Evolutionary conservation across 2,888 invertebrate genomes (phyloP), one percentile per base, ranked within the genome.

Genomic region (Helobdella robusta): DNA sequence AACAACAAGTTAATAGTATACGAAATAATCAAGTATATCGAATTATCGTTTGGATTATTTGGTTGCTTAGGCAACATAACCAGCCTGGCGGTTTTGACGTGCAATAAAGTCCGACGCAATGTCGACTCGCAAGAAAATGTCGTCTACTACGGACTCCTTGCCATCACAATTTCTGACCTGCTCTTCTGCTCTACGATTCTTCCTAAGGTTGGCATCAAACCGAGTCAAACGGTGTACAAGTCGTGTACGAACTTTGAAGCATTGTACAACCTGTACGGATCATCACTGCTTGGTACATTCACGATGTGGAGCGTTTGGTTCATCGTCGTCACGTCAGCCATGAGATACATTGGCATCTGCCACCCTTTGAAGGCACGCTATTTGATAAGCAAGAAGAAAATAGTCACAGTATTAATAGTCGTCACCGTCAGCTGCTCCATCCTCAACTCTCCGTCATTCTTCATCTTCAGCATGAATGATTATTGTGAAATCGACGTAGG

Each of bases 401-500:
- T 46, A 4, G 58, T 44, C 1, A 36, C 59, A 5, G 44, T 59
- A 2, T 60, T 68, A 25, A 23, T 34, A 20, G 1, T 46, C 8
- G 68, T 68, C 2, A 35, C 63, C 32, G 11, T 65, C 0, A 6
- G 56, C 15, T 67, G 65, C n/a, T 15, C 58, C 36, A 11, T 67
- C 28, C 28, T 67, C 60, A 67, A 67, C 64, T 52, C 63, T 23
- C 68, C 68, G 3, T 58, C 66, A 3, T 28, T 40, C 8, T 68
- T 67, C 63, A 35, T 68, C 25, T n/a, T n/a, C n/a, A n/a, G n/a
- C n/a, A n/a, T n/a, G n/a, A n/a, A n/a, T n/a, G n/a, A n/a, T n/a
- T n/a, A n/a, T n/a, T n/a, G n/a, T n/a, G n/a, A n/a, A n/a, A 34
- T 69, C 20, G 68, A 69, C 50, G 35, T 69, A 15, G 69, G 69